Evolutionary conservation across 2,113 vertebrate genomes (phyloP).

Genomic region (Equus quagga): DNA sequence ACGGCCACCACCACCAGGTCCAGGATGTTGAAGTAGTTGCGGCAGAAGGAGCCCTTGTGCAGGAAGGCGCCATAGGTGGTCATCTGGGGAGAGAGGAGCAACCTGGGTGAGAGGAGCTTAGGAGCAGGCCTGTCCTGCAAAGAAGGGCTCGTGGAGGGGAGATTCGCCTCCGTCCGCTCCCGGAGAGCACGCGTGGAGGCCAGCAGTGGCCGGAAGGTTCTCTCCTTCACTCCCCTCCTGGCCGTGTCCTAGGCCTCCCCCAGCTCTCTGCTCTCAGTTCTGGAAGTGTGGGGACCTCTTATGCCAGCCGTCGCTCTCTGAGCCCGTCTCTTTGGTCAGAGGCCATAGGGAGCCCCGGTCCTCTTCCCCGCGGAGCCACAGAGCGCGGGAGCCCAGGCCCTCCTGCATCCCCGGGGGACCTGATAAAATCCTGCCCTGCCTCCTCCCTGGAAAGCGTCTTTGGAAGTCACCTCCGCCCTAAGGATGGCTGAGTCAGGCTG

Average conservation of each 20-base stretch:
- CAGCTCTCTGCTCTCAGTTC: not conserved
- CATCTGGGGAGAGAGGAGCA: constrained; percentile 89
- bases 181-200: not conserved
- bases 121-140: not conserved
- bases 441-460: not conserved
- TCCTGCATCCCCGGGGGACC: too few species aligned
- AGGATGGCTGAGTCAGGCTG: too few species aligned
- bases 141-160: not conserved
- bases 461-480: not conserved
- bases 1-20: constrained; percentile 97
- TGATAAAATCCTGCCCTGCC: too few species aligned
- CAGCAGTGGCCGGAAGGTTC: fast-evolving
- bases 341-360: not conserved
- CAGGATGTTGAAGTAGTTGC: constrained; percentile 98
- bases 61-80: constrained; percentile 97
- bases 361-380: not conserved
- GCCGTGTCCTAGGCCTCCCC: fast-evolving
- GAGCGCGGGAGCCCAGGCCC: not conserved
- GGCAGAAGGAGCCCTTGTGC: constrained; percentile 98
- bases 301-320: not conserved
- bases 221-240: fast-evolving
- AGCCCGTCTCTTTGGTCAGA: fast-evolving
- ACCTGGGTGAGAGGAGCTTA: not conserved
- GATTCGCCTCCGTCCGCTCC: fast-evolving
- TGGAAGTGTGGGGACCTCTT: too few species aligned